Percentiles rank a stretch among this genome's conserved stretches.
Conservation (phyloP, 2,113 vertebrate species). For the Eptesicus fuscus region DNA sequence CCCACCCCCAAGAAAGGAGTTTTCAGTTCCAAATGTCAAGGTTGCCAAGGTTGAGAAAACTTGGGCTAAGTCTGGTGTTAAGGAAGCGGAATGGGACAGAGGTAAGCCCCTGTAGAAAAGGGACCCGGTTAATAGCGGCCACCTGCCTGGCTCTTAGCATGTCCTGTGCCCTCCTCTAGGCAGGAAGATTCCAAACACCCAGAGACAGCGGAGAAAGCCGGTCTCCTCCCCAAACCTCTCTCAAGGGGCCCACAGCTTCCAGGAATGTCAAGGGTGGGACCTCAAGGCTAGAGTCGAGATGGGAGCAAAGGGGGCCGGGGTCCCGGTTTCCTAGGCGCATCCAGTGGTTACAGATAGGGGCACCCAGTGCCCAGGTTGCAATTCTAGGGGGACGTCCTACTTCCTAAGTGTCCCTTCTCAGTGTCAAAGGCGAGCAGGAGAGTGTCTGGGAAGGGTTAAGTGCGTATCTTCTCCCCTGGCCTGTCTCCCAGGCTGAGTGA, state of each 20-base stretch:
- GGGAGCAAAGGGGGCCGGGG: background rate
- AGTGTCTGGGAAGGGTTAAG: conserved; percentile 86
- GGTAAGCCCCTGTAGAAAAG: background rate
- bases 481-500: conserved; percentile 86
- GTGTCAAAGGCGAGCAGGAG: background rate
- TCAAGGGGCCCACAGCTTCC: background rate
- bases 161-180: rapidly evolving
- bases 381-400: background rate
- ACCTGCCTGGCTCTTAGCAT: background rate
- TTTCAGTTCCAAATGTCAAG: background rate
- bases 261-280: background rate
- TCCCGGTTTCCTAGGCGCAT: background rate
- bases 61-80: background rate
- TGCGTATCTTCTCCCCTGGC: conserved; percentile 85
- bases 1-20: background rate
- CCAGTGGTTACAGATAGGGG: rapidly evolving
- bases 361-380: background rate
- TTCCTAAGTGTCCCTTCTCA: background rate
- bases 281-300: background rate
- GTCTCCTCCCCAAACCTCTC: background rate
- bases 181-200: background rate
- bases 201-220: background rate
- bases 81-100: conserved; percentile 41
- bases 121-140: no score
- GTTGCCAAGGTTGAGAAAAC: background rate